phyloP scores from a whole-genome alignment of 2,113 vertebrate species.

The Cyprinodon tularosa region DNA sequence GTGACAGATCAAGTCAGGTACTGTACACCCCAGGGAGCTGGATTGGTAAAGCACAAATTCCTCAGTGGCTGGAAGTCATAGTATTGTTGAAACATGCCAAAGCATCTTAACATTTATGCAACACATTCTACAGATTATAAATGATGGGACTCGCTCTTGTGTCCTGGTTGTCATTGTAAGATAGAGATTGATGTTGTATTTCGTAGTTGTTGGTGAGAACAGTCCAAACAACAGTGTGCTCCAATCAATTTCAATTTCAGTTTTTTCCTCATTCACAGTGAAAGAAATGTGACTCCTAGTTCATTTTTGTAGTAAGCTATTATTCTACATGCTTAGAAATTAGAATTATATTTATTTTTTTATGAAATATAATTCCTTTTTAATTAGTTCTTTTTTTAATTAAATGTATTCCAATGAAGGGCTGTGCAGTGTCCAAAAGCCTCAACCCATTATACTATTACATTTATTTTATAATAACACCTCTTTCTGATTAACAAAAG shows the following conservation, averaged over 20 bases:
- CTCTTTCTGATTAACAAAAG: slow-evolving; percentile 48
- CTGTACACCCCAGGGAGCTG: slow-evolving; percentile 40
- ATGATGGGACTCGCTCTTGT: slow-evolving; percentile 29
- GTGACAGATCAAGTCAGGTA: slow-evolving; percentile 46
- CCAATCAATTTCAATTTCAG: slow-evolving; percentile 40
- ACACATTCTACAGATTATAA: slow-evolving; percentile 39
- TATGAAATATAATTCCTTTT: slow-evolving; percentile 12
- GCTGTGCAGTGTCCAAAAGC: slow-evolving; percentile 52
- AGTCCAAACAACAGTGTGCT: not conserved
- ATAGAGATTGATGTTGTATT: slow-evolving; percentile 47
- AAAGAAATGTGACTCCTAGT: slow-evolving; percentile 22
- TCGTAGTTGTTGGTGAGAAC: slow-evolving; percentile 2
- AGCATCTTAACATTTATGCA: slow-evolving; percentile 44
- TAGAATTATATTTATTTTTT: slow-evolving; percentile 15
- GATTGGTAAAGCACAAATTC: slow-evolving; percentile 51
- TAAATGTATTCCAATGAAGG: slow-evolving; percentile 34
- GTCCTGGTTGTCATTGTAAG: slow-evolving; percentile 43
- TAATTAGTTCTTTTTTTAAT: slow-evolving; percentile 28
- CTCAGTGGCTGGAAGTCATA: slow-evolving; percentile 55
- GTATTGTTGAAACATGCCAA: slow-evolving; percentile 54
- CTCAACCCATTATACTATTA: slow-evolving; percentile 49
- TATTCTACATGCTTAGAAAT: slow-evolving; percentile 28
- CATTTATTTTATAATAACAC: slow-evolving; percentile 68
- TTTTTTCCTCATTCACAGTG: not conserved
- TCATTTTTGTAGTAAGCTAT: slow-evolving; percentile 13